A percentile compares a stretch with the other conserved stretches of the same genome.
Conservation (phyloP, 2,113 vertebrate species). For the Budorcas taxicolor region DNA sequence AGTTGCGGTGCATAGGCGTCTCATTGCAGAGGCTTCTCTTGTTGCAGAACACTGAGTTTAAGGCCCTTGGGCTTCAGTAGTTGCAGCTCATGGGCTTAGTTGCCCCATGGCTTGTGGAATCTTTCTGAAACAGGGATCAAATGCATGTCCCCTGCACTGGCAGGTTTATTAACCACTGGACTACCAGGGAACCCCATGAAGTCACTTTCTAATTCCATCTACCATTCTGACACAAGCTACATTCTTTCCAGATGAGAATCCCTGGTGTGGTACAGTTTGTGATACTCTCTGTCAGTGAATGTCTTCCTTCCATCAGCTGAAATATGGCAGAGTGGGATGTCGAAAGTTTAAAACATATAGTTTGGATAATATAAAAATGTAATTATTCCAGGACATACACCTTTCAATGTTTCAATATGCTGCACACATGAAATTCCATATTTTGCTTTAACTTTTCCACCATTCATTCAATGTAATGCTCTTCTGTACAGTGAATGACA, state of each 20-base stretch:
- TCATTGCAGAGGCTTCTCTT: not conserved
- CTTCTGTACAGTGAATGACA: not conserved
- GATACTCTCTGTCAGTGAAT: not conserved
- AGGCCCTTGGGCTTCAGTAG: not conserved
- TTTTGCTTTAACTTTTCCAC: not conserved
- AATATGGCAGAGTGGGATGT: not conserved
- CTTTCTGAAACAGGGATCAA: not conserved
- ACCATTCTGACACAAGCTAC: not conserved
- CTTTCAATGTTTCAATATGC: not conserved
- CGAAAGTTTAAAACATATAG: not conserved
- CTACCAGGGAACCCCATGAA: not conserved
- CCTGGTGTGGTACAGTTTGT: too few relatives aligned
- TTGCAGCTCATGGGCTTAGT: not conserved
- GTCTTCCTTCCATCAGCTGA: not conserved
- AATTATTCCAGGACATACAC: not conserved
- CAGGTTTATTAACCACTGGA: not conserved
- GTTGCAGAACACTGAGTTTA: not conserved
- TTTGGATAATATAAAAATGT: not conserved
- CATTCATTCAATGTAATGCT: not conserved
- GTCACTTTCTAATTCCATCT: not conserved
- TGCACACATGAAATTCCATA: not conserved
- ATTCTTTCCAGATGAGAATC: not conserved
- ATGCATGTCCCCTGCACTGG: not conserved
- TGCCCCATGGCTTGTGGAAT: not conserved
- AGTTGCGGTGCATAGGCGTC: fast-evolving